A percentile compares a stretch with the other conserved stretches of the same genome.
phyloP scores from a whole-genome alignment of 2,113 vertebrate species.

The Daboia siamensis region DNA sequence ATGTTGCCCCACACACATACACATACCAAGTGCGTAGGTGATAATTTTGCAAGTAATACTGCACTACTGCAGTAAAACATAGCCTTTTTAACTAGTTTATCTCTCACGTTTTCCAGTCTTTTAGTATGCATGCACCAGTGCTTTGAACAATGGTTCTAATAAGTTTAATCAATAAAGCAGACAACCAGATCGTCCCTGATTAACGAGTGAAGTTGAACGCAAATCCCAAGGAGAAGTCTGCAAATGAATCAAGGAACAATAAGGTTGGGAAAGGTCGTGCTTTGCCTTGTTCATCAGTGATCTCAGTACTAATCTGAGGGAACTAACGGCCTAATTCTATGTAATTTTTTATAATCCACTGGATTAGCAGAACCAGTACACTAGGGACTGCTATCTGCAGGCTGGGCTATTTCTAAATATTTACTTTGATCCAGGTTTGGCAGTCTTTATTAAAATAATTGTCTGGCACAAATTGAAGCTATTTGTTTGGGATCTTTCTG shows the following conservation, averaged over 20 bases:
- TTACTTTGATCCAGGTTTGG: not conserved
- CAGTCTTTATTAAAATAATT: not conserved
- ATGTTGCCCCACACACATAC: not conserved
- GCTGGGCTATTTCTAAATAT: not conserved
- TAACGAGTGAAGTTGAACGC: not conserved
- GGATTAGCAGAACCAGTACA: not conserved
- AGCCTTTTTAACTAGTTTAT: not conserved
- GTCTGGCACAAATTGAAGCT: not conserved
- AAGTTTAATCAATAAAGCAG: not conserved
- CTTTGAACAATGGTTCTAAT: not conserved
- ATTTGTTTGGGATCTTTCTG: not conserved
- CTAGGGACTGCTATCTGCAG: not conserved
- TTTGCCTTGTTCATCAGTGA: not conserved
- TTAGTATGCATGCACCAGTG: not conserved
- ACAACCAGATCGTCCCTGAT: not conserved
- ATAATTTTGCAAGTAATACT: not conserved
- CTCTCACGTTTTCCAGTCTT: not conserved
- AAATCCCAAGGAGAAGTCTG: not conserved
- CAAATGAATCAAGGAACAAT: not conserved
- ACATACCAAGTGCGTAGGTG: not conserved
- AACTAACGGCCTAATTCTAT: not conserved
- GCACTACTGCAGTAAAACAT: accelerated
- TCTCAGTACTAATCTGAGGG: not conserved
- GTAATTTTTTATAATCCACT: not conserved
- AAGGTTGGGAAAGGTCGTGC: not conserved